Conservation (phyloP, 2,113 vertebrate species). For the Sminthopsis crassicaudata region DNA sequence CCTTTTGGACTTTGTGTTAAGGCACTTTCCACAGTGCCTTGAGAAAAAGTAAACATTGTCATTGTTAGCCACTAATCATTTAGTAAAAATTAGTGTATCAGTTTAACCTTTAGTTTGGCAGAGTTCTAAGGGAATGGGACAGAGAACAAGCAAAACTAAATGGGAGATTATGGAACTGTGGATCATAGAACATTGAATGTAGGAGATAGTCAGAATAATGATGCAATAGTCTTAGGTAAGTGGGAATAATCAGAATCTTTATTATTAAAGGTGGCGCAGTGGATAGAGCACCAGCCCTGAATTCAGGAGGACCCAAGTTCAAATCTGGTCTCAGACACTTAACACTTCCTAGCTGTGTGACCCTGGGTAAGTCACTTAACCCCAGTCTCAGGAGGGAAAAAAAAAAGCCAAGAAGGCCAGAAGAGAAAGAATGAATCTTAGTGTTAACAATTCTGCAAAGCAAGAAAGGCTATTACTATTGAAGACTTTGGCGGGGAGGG, state of each 20-base stretch:
- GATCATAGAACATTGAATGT: background rate
- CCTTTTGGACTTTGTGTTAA: constrained; percentile 18
- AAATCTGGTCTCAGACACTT: too few relatives aligned
- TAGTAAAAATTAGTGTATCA: background rate
- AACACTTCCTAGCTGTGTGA: too few relatives aligned
- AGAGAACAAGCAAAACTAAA: background rate
- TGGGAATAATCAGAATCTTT: background rate
- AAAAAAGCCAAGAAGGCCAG: background rate
- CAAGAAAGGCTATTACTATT: background rate
- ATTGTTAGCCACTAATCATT: background rate
- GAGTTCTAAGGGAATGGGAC: background rate
- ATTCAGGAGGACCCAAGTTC: too few relatives aligned
- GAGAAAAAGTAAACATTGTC: background rate
- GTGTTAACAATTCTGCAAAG: background rate
- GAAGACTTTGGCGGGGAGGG: background rate
- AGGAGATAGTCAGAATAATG: background rate
- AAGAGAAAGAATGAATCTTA: background rate
- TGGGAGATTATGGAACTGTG: background rate
- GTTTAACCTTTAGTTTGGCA: background rate
- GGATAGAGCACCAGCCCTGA: too few relatives aligned
- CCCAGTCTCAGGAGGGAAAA: too few relatives aligned
- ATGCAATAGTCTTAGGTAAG: background rate
- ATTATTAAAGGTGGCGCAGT: too few relatives aligned
- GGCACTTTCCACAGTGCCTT: background rate
- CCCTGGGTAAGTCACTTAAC: too few relatives aligned